Evolutionary conservation across 2,888 invertebrate genomes (phyloP), one percentile per base, ranked within the genome.

Genomic region (Calameuta pallipes): DNA sequence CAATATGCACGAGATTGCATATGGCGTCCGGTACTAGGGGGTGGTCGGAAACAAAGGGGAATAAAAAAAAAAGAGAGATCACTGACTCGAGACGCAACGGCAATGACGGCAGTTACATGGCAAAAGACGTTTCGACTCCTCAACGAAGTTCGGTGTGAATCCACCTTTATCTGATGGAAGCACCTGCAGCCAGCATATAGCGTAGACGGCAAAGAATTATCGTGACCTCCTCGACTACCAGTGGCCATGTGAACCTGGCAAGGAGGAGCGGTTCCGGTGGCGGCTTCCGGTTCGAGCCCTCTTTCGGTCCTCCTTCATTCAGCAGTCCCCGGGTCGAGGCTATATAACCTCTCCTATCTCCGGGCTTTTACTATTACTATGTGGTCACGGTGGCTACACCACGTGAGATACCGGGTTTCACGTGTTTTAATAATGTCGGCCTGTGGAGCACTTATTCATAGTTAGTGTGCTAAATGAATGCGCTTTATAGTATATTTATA

Each of bases 351-450:
- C 82, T 83, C 81, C 82, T 79, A 85, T 85, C 82, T 86, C 85
- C 75, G 76, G 74, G 69, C 82, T 82, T 80, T 81, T 81, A 81
- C 87, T 87, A 89, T 87, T 84, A 85, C 86, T 86, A 87, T 85
- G 88, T 86, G 88, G 90, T 91, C 90, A 91, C 90, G 91, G 87
- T 90, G 80, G 82, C 82, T 90, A 89, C 88, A 80, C 89, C 91
- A 91, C 91, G 90, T 91, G 90, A 87, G 90, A 90, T 81, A 85
- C 82, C 82, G 84, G 23, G 74, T 74, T 85, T 85, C 85, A 85
- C 84, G 85, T 82, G 82, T 79, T 82, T 85, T 85, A 82, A 82
- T 83, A 83, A 83, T 80, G 37, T 31, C 74, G 71, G 31, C 34
- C 71, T 56, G 41, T 56, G 23, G 41, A 56, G 41, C 41, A 56